Conservation (phyloP, 2,113 vertebrate species). For the Sarotherodon lohbergeri region DNA sequence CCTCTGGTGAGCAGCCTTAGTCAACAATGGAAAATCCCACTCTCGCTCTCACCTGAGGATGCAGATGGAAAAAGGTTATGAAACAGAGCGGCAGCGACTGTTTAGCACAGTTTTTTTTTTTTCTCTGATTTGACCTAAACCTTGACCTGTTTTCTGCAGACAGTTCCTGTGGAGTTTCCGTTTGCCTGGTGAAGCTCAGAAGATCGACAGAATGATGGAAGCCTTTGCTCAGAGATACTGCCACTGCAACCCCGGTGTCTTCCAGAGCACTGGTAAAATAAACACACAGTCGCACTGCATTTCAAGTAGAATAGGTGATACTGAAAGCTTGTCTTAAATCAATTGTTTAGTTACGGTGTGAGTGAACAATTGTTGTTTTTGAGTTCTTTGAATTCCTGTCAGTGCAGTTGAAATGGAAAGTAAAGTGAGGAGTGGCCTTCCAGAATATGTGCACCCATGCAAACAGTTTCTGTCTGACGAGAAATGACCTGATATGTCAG, state of each 20-base stretch:
- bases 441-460: not conserved
- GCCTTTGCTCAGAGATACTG: conserved; percentile 90
- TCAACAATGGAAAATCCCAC: not conserved
- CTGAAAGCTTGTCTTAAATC: not conserved
- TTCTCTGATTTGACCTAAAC: not conserved
- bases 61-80: not conserved
- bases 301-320: not conserved
- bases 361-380: not conserved
- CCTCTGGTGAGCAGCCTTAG: not conserved
- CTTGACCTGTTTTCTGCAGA: conserved; percentile 54
- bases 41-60: not conserved
- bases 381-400: not conserved
- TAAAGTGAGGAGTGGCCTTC: not conserved
- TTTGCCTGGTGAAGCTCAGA: conserved; percentile 88
- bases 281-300: not conserved
- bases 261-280: conserved; percentile 84
- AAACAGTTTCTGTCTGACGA: not conserved
- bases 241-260: conserved; percentile 85
- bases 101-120: not conserved
- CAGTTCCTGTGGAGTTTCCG: conserved; percentile 95
- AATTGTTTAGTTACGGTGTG: not conserved
- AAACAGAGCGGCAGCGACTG: not conserved
- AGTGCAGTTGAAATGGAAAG: not conserved
- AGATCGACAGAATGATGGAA: conserved; percentile 95
- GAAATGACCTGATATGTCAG: not conserved